Evolutionary conservation across 2,113 vertebrate genomes (phyloP).

Genomic region (rat (Rattus norvegicus)): GRCr8 NC_086024.1:110152501-110153000

Average conservation of each 20-base stretch:
- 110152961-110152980: neutral
- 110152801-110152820: neutral
- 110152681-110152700: slow-evolving; percentile 37
- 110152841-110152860: neutral
- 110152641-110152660: no score
- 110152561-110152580: slow-evolving; percentile 20
- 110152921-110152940: neutral
- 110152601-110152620: no score
- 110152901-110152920: neutral
- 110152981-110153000: neutral
- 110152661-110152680: no score
- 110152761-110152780: neutral
- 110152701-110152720: slow-evolving; percentile 41
- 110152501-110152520: no score
- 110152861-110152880: neutral
- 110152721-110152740: neutral
- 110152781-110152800: neutral
- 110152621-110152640: no score
- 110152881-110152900: neutral
- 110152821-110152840: neutral
- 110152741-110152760: slow-evolving; percentile 1
- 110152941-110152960: neutral
- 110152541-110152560: neutral
- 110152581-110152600: no score
- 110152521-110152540: neutral